Conservation (phyloP, 1,140 invertebrate species). For the Temnothorax longispinosus region DNA sequence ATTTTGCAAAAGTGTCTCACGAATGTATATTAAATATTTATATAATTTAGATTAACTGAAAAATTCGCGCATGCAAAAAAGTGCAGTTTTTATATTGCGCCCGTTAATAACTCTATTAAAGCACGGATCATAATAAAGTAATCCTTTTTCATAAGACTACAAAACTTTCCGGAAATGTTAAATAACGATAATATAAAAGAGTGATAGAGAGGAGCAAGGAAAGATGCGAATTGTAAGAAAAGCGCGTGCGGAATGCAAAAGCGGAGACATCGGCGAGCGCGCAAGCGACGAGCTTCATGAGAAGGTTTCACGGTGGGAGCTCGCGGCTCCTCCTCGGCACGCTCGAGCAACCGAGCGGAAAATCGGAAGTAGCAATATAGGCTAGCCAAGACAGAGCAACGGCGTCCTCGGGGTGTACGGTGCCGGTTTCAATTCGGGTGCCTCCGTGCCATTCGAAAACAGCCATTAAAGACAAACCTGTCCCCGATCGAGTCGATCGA, state of each 20-base stretch:
- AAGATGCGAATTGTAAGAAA: neutral
- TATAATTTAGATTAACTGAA: neutral
- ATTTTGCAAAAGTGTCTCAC: neutral
- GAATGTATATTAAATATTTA: neutral
- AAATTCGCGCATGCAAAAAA: neutral
- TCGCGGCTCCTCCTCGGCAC: conserved; percentile 3
- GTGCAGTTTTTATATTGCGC: neutral
- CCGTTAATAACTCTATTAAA: neutral
- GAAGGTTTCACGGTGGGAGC: neutral
- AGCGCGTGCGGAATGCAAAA: neutral
- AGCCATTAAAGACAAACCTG: conserved; percentile 68
- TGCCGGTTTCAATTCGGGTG: conserved; percentile 42
- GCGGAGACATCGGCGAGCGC: neutral
- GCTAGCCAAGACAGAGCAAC: conserved; percentile 32
- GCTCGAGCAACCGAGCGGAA: conserved; percentile 54
- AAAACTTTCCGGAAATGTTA: neutral
- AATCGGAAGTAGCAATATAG: conserved; percentile 55
- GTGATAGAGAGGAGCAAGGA: neutral
- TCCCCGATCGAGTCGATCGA: conserved; percentile 51
- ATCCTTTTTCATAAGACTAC: neutral
- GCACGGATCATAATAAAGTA: neutral
- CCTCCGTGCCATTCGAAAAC: neutral
- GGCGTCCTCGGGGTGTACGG: conserved; percentile 2
- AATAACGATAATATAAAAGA: neutral
- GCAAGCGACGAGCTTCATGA: neutral